Evolutionary conservation across 2,888 invertebrate species (phyloP), one percentile per base, ranked within the genome.

Genomic region (Meloe dianella): DNA sequence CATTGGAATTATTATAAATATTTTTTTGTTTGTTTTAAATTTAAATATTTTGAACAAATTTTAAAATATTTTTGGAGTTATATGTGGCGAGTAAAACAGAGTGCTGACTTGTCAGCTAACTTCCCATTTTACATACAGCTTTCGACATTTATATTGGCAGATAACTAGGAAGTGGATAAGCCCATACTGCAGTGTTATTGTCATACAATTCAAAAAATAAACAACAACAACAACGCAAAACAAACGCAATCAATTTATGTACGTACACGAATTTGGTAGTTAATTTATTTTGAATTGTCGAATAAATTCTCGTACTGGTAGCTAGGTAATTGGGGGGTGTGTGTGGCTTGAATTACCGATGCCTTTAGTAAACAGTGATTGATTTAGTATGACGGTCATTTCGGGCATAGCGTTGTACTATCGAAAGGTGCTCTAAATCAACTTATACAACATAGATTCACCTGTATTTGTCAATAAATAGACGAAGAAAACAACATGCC

Each of bases 291-390:
- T 54, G 54, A 6, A 24, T 54, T 54, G 54, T 54, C 24, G 24
- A 6, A 24, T 20, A 22, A 54, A 24, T 54, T 54, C n/a, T n/a
- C 24, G 12, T 54, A 22, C 54, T 1, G 24, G 24, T 54, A 24
- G 24, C 24, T 24, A 14, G 24, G 54, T 54, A 54, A 54, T 54
- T 24, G 54, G 54, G 54, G 2, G n/a, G 14, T 14, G 41, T 47
- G 47, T 47, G 54, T 24, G 54, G 54, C 8, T 54, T 54, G 24
- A 54, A 54, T 54, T 54, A 54, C 54, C 54, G 24, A 54, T 54
- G 54, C 54, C 14, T 54, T 54, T 12, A 5, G 24, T 54, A 38
- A n/a, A 20, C 24, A 54, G 54, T 54, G 54, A 54, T 54, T 54
- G 54, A 54, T 54, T 54, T 54, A 54, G 24, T 54, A 54, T 54